Evolutionary conservation across 2,113 vertebrate species (phyloP).

Genomic region (Polypterus bichir): DNA sequence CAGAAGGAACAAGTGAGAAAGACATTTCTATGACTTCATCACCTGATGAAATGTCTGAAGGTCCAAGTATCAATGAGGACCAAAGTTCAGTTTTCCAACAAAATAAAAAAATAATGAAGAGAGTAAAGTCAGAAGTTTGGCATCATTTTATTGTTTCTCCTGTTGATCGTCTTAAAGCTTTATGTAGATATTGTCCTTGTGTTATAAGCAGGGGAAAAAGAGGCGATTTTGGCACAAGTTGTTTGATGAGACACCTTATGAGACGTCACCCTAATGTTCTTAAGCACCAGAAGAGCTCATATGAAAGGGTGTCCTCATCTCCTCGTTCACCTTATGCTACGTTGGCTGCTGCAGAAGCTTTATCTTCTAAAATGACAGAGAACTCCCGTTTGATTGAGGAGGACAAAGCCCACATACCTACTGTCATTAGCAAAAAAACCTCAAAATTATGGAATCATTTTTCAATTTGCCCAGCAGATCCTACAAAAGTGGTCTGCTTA

Average conservation of each 20-base stretch:
- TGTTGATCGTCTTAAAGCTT: slow-evolving; percentile 77
- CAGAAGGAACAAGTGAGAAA: slow-evolving; percentile 51
- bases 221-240: slow-evolving; percentile 86
- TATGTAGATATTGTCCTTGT: slow-evolving; percentile 81
- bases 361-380: slow-evolving; percentile 52
- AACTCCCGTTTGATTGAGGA: slow-evolving; percentile 38
- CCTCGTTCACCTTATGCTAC: slow-evolving; percentile 55
- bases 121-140: slow-evolving; percentile 90
- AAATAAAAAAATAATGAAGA: slow-evolving; percentile 82
- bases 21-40: slow-evolving; percentile 47
- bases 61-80: slow-evolving; percentile 40
- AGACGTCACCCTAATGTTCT: slow-evolving; percentile 76
- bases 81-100: slow-evolving; percentile 71
- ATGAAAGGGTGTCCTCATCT: slow-evolving; percentile 34
- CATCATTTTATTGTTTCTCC: slow-evolving; percentile 81
- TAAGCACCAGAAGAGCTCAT: slow-evolving; percentile 63
- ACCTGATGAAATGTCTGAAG: slow-evolving; percentile 50
- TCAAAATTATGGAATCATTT: slow-evolving; percentile 98
- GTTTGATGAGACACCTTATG: slow-evolving; percentile 83
- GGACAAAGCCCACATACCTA: slow-evolving; percentile 53
- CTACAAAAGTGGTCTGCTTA: slow-evolving; percentile 89
- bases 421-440: slow-evolving; percentile 84
- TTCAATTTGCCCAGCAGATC: slow-evolving; percentile 78
- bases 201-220: slow-evolving; percentile 82
- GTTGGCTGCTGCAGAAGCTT: slow-evolving; percentile 53